phyloP scores from a whole-genome alignment of 2,888 invertebrate species.

The Mythimna pallens region DNA sequence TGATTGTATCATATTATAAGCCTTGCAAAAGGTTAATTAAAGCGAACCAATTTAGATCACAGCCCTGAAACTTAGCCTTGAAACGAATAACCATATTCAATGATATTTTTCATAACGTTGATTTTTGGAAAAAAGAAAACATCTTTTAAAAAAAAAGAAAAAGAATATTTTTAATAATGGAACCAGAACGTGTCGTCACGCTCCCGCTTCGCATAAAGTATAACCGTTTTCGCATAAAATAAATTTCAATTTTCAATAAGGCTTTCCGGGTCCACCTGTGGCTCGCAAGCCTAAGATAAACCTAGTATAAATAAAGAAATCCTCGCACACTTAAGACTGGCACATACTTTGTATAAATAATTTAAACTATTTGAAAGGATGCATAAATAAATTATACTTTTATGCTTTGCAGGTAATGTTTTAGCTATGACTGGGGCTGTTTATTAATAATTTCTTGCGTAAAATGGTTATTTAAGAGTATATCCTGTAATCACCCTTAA shows the following conservation, averaged over 20 bases:
- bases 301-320: constrained; percentile 49
- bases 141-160: background rate
- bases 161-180: background rate
- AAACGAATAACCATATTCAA: background rate
- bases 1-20: background rate
- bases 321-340: constrained; percentile 42
- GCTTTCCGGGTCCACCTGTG: constrained; percentile 57
- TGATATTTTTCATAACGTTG: background rate
- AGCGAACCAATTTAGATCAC: background rate
- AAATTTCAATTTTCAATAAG: constrained; percentile 56
- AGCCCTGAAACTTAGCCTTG: background rate
- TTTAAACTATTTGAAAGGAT: constrained; percentile 58
- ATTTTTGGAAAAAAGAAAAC: background rate
- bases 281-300: constrained; percentile 38
- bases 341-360: constrained; percentile 56
- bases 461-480: constrained; percentile 23
- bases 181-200: constrained; percentile 22
- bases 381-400: constrained; percentile 44
- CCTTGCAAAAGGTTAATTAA: background rate
- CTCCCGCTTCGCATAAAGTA: constrained; percentile 15
- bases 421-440: background rate
- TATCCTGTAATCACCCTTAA: background rate
- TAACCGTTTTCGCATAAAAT: constrained; percentile 39
- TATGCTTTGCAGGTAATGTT: constrained; percentile 24
- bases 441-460: constrained; percentile 9